Evolutionary conservation across 2,888 invertebrate species (phyloP), one percentile per base, ranked within the genome.

Genomic region (Pediacus dermestoides): DNA sequence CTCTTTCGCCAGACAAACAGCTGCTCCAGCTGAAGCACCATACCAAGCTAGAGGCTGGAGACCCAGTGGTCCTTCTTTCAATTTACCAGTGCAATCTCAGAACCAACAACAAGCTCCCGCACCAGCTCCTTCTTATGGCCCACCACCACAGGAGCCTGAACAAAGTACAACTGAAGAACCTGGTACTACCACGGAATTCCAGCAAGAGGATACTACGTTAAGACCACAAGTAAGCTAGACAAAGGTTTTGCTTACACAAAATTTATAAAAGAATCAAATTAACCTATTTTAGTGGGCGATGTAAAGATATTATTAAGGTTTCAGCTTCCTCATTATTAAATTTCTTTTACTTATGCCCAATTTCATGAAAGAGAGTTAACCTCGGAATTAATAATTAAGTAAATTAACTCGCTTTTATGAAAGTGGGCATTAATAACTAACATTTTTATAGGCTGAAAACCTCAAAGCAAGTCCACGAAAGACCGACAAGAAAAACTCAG

Each of bases 31-130:
- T 14, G 30, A 46, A 1, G 68, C 64, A 3, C 70, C 72, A 2
- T 75, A 74, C 42, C 41, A 55, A 12, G 54, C 71, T 2, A 65
- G 72, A 8, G 72, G 71, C 16, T 74, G 70, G 69, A 65, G 56
- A 41, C 74, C 74, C 13, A 53, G 63, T 7, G 74, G 74, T 8
- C 67, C 69, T 28, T 52, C 66, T 1, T 73, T 74, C 37, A 61
- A 66, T 38, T 57, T 71, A 2, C 73, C 73, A 1, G 22, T 40
- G n/a, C 48, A 44, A 44, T 44, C 40, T n/a, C 34, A 39, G 27
- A 23, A 16, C 1, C 43, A 46, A 42, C 30, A 36, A 21, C 50
- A 36, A 27, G 52, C 11, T 22, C 45, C 42, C 33, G 39, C 37
- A 7, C 50, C 50, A 10, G 32, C 41, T 9, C 34, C 42, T 12